Evolutionary conservation across 2,113 vertebrate species (phyloP), one percentile per base, ranked within the genome.

Genomic region (Dromas ardeola): DNA sequence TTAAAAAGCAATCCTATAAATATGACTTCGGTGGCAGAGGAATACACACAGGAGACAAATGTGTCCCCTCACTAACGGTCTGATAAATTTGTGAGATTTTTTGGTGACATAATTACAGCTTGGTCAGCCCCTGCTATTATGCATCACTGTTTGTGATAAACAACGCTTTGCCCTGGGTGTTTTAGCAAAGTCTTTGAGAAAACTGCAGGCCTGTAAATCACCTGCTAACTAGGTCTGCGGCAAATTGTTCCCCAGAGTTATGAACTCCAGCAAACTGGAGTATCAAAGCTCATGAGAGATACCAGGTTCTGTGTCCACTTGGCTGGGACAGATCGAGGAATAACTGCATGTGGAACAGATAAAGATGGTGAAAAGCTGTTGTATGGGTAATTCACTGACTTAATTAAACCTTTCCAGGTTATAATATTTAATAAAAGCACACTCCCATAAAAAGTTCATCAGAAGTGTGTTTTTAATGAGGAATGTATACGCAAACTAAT

Each of bases 1-100:
- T 95, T 81, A 88, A 93, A 95, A 95, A 93, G 34, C 49, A 94
- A 69, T 93, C 92, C 92, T 96, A 95, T 95, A 97, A 97, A 96
- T 95, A 97, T 95, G 91, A 96, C 93, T 94, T 91, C 45, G 47
- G 78, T 95, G 93, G 70, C 92, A 95, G 86, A 74, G 29, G 59
- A 91, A 95, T 97, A 86, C 81, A 78, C 76, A 81, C 18, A 83
- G 52, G 55, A 92, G 94, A 95, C 81, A 96, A 96, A 95, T 86
- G 72, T 73, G 53, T 91, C 66, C 76, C 58, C 67, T 91, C 80
- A 83, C 66, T 94, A 96, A 84, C 50, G 56, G 81, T 90, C 58
- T 93, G 83, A 97, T 93, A 95, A 95, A 96, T 95, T 87, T 93
- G 63, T 58, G 49, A 83, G 83, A 77, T 69, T 91, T 96, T 97